Evolutionary conservation across 2,888 invertebrate genomes (phyloP), one percentile per base, ranked within the genome.

Genomic region (Ormyrus labotus): DNA sequence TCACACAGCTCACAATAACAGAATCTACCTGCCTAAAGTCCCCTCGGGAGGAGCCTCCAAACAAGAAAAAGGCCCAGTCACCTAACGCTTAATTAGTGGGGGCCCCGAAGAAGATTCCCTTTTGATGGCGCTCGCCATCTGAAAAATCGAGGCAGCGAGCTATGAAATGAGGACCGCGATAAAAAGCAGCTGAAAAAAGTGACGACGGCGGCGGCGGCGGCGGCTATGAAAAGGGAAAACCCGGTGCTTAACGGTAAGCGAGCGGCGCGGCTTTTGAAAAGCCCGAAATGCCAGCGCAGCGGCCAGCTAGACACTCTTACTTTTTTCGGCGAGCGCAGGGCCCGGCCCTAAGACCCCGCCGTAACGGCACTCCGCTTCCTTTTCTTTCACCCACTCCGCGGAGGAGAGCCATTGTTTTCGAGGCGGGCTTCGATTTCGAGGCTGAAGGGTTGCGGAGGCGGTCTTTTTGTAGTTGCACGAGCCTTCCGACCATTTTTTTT

Each of bases 221-320:
- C 19, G 11, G 64, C 65, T 55, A 60, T 80, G 80, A 65, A 80
- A 80, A 80, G 80, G 80, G 80, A 76, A 78, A 80, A 80, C 67
- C 76, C 75, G 60, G 48, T 7, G 50, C 19, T 58, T 78, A 78
- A 78, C 78, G 78, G 78, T 73, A 73, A 4, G 55, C 45, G 55
- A 6, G 34, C 51, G 5, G n/a, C 60, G 61, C 6, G 6, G 9
- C 45, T 47, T 63, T 34, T 48, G n/a, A 70, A 70, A 70, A 70
- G 68, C 45, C 58, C 67, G 51, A 74, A 68, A 74, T 63, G 34
- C 67, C 48, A 58, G 60, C 55, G 53, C 45, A 34, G 19, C 8
- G 11, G 45, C 6, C n/a, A 47, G 47, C 19, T 75, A 71, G 76
- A 70, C 76, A 80, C 80, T 80, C 76, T 80, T 80, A 80, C 80